Conservation (phyloP, 2,113 vertebrate genomes). For the Fukomys damarensis region DNA sequence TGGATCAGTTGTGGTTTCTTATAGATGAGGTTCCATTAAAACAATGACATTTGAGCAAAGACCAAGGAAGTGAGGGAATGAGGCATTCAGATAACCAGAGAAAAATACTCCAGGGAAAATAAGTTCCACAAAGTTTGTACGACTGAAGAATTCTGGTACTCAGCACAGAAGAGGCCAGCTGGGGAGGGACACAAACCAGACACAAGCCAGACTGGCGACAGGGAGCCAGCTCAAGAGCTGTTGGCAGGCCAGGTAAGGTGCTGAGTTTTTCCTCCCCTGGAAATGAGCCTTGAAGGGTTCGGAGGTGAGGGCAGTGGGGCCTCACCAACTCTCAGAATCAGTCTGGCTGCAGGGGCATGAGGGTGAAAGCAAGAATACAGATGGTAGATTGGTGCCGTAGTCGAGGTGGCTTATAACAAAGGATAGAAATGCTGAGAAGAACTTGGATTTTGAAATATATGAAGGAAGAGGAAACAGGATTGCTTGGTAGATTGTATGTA, state of each 20-base stretch:
- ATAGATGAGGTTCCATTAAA: neutral
- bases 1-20: neutral
- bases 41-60: neutral
- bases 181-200: too few relatives aligned
- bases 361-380: neutral
- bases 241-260: neutral
- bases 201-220: neutral
- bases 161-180: fast-evolving
- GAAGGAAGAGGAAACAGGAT: neutral
- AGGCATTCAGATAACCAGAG: neutral
- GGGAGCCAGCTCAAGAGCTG: neutral
- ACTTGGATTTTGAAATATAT: neutral
- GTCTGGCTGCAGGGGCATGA: neutral
- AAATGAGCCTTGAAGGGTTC: neutral
- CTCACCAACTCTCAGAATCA: neutral
- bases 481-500: neutral
- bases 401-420: neutral
- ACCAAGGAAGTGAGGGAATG: neutral
- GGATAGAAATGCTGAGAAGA: neutral
- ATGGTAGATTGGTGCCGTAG: neutral
- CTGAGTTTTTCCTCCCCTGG: neutral
- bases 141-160: neutral
- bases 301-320: neutral
- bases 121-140: too few relatives aligned
- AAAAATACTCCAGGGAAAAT: neutral